Conservation (phyloP, 2,797 vertebrate genomes). For the Chrysocyon brachyurus region DNA sequence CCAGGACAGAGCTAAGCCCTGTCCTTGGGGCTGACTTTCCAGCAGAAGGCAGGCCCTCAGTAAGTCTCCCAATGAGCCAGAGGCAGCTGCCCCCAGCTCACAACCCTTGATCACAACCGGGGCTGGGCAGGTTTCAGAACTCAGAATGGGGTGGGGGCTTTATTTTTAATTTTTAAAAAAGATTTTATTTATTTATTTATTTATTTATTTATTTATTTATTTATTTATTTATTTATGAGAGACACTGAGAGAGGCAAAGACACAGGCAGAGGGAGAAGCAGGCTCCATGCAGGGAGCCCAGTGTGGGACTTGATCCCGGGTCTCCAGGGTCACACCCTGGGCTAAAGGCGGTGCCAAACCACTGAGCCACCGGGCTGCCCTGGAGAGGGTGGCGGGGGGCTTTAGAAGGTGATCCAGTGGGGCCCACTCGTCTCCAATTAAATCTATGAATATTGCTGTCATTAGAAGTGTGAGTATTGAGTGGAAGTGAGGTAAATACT, state of each 20-base stretch:
- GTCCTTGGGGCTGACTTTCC: not conserved
- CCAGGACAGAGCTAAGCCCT: not conserved
- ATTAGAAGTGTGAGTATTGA: not conserved
- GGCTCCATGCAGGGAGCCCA: no score
- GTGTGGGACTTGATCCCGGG: no score
- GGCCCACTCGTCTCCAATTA: not conserved
- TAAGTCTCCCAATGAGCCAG: not conserved
- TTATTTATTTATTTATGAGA: no score
- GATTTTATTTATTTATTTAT: no score
- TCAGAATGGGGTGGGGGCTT: not conserved
- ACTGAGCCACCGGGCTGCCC: no score
- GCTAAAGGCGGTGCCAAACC: no score
- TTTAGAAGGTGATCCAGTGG: not conserved
- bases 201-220: no score
- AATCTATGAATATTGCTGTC: not conserved
- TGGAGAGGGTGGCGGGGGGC: not conserved
- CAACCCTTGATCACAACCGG: not conserved
- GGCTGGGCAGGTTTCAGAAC: conserved; percentile 11
- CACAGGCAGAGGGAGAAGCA: no score
- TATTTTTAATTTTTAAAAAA: no score
- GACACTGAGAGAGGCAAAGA: no score
- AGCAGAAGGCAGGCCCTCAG: not conserved
- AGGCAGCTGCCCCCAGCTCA: not conserved
- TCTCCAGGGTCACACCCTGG: no score
- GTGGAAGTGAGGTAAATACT: not conserved